Evolutionary conservation across 64 coral and sea anemone species (phyloP).

Genomic region (Anthopleura sola): DNA sequence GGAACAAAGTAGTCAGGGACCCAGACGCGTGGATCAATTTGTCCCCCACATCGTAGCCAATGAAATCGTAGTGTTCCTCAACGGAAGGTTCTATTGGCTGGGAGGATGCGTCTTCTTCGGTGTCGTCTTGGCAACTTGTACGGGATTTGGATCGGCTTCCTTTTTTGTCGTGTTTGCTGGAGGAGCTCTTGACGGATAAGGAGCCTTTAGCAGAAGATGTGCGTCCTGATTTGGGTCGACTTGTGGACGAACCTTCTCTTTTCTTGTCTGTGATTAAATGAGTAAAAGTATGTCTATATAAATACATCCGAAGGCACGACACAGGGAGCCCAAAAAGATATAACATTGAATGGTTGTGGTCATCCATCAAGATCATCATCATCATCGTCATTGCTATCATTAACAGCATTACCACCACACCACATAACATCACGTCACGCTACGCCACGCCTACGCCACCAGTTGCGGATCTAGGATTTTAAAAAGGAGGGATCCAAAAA

Average conservation of each 20-base stretch:
- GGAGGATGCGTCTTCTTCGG: slow-evolving; percentile 32
- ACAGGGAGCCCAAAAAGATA: no score
- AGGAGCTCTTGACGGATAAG: slow-evolving; percentile 58
- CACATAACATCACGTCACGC: no score
- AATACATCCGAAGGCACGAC: no score
- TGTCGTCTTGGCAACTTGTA: slow-evolving; percentile 31
- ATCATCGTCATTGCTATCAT: no score
- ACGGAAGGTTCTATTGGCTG: slow-evolving; percentile 21
- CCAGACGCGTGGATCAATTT: slow-evolving; percentile 89
- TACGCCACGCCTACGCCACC: no score
- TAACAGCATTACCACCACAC: no score
- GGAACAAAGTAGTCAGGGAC: slow-evolving; percentile 84
- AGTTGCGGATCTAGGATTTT: no score
- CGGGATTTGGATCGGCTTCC: slow-evolving; percentile 60
- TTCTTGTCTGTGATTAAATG: slow-evolving; percentile 58
- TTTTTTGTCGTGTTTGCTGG: slow-evolving; percentile 55
- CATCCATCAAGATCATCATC: no score
- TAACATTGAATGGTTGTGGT: no score
- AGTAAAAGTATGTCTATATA: not conserved
- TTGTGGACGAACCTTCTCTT: slow-evolving; percentile 69
- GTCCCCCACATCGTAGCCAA: slow-evolving; percentile 96
- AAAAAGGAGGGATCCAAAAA: no score
- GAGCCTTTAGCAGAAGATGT: slow-evolving; percentile 73
- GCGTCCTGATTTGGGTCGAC: slow-evolving; percentile 58
- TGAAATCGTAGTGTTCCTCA: slow-evolving; percentile 66